Evolutionary conservation across 2,797 vertebrate genomes (phyloP).

Genomic region (Choloepus didactylus): DNA sequence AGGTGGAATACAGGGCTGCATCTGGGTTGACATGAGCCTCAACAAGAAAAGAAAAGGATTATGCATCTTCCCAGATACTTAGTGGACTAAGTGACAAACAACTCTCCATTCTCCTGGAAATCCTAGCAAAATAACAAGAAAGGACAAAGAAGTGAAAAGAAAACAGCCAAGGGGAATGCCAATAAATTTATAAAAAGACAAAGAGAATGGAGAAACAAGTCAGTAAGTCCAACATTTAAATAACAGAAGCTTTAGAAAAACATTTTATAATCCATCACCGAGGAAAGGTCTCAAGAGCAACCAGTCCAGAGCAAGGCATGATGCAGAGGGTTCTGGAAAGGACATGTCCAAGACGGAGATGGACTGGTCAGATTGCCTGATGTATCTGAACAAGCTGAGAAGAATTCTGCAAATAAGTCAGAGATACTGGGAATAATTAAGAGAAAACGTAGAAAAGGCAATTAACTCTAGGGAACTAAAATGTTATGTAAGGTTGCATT

Average conservation of each 20-base stretch:
- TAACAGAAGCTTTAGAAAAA: background rate
- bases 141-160: background rate
- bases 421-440: background rate
- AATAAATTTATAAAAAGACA: background rate
- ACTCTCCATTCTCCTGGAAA: background rate
- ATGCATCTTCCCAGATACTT: background rate
- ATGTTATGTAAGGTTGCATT: background rate
- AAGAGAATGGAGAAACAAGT: background rate
- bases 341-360: background rate
- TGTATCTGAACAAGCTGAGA: background rate
- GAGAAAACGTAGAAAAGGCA: background rate
- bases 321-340: background rate
- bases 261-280: background rate
- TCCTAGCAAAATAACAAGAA: background rate
- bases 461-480: background rate
- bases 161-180: background rate
- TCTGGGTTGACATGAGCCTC: background rate
- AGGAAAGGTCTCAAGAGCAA: background rate
- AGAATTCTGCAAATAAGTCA: background rate
- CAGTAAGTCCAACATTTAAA: background rate
- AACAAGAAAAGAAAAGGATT: background rate
- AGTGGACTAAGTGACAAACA: background rate
- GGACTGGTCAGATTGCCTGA: background rate
- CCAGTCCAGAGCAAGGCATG: background rate
- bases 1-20: background rate